Evolutionary conservation across 2,797 vertebrate species (phyloP), one percentile per base, ranked within the genome.

Genomic region (Melanotaenia trifasciata): DNA sequence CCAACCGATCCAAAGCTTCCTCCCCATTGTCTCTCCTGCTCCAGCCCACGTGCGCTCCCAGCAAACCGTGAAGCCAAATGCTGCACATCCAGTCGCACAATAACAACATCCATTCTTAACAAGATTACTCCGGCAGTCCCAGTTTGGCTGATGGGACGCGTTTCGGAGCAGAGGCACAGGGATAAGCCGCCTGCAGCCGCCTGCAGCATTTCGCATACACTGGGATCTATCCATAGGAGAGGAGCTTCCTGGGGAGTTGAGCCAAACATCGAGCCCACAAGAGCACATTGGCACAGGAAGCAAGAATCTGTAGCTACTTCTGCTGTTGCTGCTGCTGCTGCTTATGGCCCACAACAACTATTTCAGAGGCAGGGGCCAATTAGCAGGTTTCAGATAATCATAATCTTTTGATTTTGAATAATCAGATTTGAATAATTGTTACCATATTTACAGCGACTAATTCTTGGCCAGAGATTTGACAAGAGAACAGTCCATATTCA

Each of bases 101-200:
- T 90, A 92, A 92, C 88, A 89, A 93, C 92, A 93, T 92, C 87
- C 93, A 79, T 88, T 91, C 88, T 92, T 92, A 93, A 94, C 91
- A 81, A 93, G 93, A 94, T 94, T 93, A 94, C 90, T 86, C 74
- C 84, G 18, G 81, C 90, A 86, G 87, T 90, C 85, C 86, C 90
- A 72, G 91, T 90, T 92, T 93, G 91, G 92, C 87, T 92, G 87
- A 83, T 85, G 87, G 91, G 91, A 88, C 74, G 59, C 73, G 80
- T 74, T 90, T 70, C 78, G 75, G 79, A 87, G 81, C 80, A 79
- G 77, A 90, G 76, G 89, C 79, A 7, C 71, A 8, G 72, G 90
- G 90, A 93, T 92, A 91, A 92, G 90, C 88, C 20, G 83, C 84
- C 78, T 79, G 84, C 88, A 79, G 74, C 84, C 56, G 87, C 84